phyloP scores from a whole-genome alignment of 2,888 invertebrate species.

The Rhorus exstirpatorius region DNA sequence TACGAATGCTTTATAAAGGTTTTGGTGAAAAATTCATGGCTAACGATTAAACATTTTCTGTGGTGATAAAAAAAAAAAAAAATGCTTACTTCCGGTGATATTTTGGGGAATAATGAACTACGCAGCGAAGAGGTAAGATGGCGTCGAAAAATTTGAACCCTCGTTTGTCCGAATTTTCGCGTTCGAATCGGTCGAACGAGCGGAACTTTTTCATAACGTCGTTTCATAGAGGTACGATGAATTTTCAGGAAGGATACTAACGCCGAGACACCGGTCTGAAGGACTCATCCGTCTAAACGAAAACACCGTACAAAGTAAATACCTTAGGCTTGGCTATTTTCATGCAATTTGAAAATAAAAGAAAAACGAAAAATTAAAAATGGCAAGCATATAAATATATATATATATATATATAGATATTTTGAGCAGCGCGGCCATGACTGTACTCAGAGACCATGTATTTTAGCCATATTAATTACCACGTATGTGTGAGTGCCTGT shows the following conservation, averaged over 20 bases:
- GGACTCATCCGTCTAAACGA: conserved; percentile 79
- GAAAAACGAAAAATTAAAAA: conserved; percentile 38
- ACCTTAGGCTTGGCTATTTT: conserved; percentile 83
- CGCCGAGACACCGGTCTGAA: conserved; percentile 86
- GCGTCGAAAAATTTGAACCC: conserved; percentile 17
- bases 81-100: conserved; percentile 76
- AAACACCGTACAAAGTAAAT: conserved; percentile 85
- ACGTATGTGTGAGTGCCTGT: conserved; percentile 86
- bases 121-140: conserved; percentile 83
- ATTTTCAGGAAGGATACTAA: conserved; percentile 86
- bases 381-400: conserved; percentile 64
- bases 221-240: conserved; percentile 63
- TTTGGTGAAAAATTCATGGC: conserved; percentile 77
- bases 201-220: conserved; percentile 54
- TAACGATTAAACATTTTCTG: conserved; percentile 78
- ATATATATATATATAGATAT: conserved; percentile 72
- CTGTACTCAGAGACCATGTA: conserved; percentile 80
- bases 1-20: conserved; percentile 69
- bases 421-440: conserved; percentile 85
- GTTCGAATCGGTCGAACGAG: conserved; percentile 26
- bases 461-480: conserved; percentile 84
- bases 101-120: conserved; percentile 71
- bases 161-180: conserved; percentile 39
- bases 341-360: conserved; percentile 74
- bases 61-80: conserved; percentile 65